Conservation (phyloP, 2,888 invertebrate species). For the Orthonevra nobilis region DNA sequence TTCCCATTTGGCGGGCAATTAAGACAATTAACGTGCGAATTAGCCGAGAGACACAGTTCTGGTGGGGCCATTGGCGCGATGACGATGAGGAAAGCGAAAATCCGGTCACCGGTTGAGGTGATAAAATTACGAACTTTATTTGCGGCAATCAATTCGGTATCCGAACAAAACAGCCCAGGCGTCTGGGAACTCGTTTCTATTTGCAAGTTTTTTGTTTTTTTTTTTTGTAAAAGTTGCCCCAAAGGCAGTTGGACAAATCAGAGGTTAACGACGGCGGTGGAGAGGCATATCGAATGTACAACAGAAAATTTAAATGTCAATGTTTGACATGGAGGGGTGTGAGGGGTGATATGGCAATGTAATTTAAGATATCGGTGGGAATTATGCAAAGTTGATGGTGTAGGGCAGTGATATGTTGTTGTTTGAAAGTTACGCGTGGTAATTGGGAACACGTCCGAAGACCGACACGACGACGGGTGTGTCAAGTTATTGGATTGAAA, state of each 20-base stretch:
- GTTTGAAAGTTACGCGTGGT: slow-evolving; percentile 50
- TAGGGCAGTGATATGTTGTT: slow-evolving; percentile 47
- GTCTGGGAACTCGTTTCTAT: slow-evolving; percentile 53
- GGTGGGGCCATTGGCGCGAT: background rate
- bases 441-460: slow-evolving; percentile 33
- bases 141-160: slow-evolving; percentile 28
- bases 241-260: slow-evolving; percentile 31
- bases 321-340: slow-evolving; percentile 3
- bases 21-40: slow-evolving; percentile 22
- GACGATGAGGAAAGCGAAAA: slow-evolving; percentile 30
- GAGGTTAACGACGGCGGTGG: slow-evolving; percentile 16
- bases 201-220: slow-evolving; percentile 35
- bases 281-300: slow-evolving; percentile 2
- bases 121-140: slow-evolving; percentile 39
- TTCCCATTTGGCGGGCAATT: slow-evolving; percentile 8
- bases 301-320: slow-evolving; percentile 31
- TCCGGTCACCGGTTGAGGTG: slow-evolving; percentile 33
- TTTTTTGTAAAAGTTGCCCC: slow-evolving; percentile 60
- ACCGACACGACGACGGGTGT: slow-evolving; percentile 28
- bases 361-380: slow-evolving; percentile 44
- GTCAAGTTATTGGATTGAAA: slow-evolving; percentile 22
- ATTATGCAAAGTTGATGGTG: slow-evolving; percentile 55
- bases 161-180: no score
- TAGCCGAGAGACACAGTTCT: slow-evolving; percentile 33
- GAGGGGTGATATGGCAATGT: slow-evolving; percentile 2